A percentile compares a stretch with the other conserved stretches of the same genome.
These are phyloP conservation scores for Anomalospiza imberbis DNA, from an alignment of 2,797 vertebrate species.

Conservation along the genomic window DNA sequence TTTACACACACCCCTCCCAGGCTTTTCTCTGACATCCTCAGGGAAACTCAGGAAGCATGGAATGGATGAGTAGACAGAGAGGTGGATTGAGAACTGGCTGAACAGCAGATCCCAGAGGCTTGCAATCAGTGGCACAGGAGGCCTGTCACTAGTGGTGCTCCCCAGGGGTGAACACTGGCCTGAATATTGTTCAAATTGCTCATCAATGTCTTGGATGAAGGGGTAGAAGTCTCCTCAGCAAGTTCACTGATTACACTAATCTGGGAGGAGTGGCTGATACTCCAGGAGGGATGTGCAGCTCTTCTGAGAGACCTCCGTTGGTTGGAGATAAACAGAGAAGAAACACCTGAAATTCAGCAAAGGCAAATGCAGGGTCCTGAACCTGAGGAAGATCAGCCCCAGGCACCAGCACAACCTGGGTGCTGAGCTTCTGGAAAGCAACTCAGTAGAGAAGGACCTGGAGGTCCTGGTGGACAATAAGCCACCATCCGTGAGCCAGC, in stretches of 20 bases:
- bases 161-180: neutral
- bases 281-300: neutral
- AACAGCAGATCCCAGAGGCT: neutral
- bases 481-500: neutral
- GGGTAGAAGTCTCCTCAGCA: neutral
- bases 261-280: neutral
- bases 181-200: neutral
- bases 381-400: neutral
- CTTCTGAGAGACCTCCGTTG: neutral
- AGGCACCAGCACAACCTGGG: neutral
- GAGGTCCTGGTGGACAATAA: neutral
- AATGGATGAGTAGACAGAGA: neutral
- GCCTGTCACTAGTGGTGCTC: too few relatives aligned
- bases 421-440: neutral
- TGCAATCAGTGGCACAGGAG: neutral
- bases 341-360: neutral
- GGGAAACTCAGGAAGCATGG: neutral
- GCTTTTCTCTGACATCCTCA: neutral
- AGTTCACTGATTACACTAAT: too few relatives aligned
- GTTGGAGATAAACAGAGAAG: neutral
- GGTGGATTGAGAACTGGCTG: neutral
- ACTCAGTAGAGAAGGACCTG: accelerated
- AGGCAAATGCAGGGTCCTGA: neutral
- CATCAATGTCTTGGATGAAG: neutral
- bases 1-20: neutral